Evolutionary conservation across 2,113 vertebrate species (phyloP), one percentile per base, ranked within the genome.

Genomic region (Callochromis pleurospilus): DNA sequence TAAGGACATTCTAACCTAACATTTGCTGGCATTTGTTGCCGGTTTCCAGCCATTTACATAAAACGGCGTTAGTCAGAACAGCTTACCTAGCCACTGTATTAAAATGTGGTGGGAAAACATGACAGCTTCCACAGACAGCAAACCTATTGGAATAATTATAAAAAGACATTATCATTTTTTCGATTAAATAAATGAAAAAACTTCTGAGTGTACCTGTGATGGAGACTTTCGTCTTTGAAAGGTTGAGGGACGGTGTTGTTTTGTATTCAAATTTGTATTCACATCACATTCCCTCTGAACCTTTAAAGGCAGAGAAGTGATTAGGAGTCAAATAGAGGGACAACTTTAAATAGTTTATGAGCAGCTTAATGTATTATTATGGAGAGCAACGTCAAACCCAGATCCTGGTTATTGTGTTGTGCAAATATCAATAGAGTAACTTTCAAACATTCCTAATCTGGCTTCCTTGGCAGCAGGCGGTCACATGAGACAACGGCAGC

Each of bases 331-430:
- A 77, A 77, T 29, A 19, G 45, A 77, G 45, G 70, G 10, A 19
- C 17, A n/a, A 77, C 15, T 77, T 13, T 51, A 49, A 31, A 49
- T 77, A 77, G 73, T 77, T 77, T n/a, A 77, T 49, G 26, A 47
- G 73, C 73, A 77, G 17, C 73, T 49, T 77, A 49, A 19, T 77
- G 45, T 77, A 49, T 49, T 77, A 49, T 31, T 77, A 49, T 49
- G 45, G 73, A 77, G 42, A 13, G 45, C 15, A 77, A 77, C 6
- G 70, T 77, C 70, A 68, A 54, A 45, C 21, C 29, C 36, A 17
- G 77, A 49, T 19, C 80, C 68, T 33, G 55, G 54, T 65, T 83
- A 49, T 21, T 45, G 97, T 96, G 96, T 97, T 97, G 86, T 21
- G 17, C 62, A 91, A 82, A 85, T 54, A 38, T 40, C 13, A 26